These are phyloP conservation scores for Neoitamus cyanurus DNA, from an alignment of 2,888 invertebrate species.

Conservation along the genomic window DNA sequence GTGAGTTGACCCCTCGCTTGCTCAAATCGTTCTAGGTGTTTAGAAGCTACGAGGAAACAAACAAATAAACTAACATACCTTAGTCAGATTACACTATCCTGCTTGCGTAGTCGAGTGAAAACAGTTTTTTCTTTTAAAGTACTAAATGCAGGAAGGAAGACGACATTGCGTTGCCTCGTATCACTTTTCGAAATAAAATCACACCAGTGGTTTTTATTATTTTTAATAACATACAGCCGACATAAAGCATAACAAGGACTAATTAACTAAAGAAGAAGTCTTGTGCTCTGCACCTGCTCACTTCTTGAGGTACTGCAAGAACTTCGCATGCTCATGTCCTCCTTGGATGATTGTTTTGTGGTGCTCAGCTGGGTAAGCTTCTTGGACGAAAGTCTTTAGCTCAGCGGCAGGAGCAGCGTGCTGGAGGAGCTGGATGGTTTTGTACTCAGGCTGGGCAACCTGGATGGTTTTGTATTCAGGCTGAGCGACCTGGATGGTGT, in stretches of 20 bases:
- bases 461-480: not conserved
- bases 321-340: not conserved
- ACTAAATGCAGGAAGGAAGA: no score
- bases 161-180: not conserved
- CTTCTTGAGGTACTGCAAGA: constrained; percentile 30
- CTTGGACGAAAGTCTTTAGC: constrained; percentile 6
- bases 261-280: constrained; percentile 14
- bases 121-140: no score
- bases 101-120: no score
- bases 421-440: constrained; percentile 7
- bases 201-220: not conserved
- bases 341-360: constrained; percentile 14
- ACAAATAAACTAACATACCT: no score
- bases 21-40: no score
- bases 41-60: no score
- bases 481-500: not conserved
- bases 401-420: constrained; percentile 6
- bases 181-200: not conserved
- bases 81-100: no score
- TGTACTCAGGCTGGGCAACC: not conserved
- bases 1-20: no score
- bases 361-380: constrained; percentile 13
- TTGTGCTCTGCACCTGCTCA: not conserved
- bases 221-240: constrained; percentile 24
- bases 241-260: constrained; percentile 11